Evolutionary conservation across 2,113 vertebrate species (phyloP), one percentile per base, ranked within the genome.

Genomic region (Microtus pennsylvanicus): DNA sequence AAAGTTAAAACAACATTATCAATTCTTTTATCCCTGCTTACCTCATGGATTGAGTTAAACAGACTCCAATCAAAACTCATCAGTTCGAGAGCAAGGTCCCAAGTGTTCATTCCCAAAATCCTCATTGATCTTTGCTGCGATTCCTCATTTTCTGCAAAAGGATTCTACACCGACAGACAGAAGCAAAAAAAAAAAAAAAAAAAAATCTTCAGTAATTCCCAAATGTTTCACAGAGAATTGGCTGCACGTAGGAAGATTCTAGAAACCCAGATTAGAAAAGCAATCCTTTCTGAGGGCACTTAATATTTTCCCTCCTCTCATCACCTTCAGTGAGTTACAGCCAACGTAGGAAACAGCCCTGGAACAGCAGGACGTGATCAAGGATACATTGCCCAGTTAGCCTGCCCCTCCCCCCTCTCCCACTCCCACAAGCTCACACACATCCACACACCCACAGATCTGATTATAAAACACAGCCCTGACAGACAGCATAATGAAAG

Each of bases 61-160:
- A 99, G 98, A 97, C 96, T 98, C 99, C 99, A 99, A 97, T 99
- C 99, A 96, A 99, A 99, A 98, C 99, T 99, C 81, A 99, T 99
- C 95, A 99, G 98, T 88, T 99, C 99, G 80, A 99, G 98, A 78
- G 99, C 99, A 82, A 99, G 98, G 94, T 99, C 99, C 99, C 99
- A 99, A 7, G 99, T 99, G 98, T 99, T 99, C 98, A 99, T 99
- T 96, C 99, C 99, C 94, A 99, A 98, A 98, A 99, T 99, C 97
- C 99, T 99, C 65, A 99, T 98, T 0, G 99, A 98, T 87, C 98
- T 99, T 97, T 99, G 99, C 82, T 99, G 99, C 17, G 99, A 98
- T 96, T 99, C 99, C 12, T 99, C 99, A 96, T 99, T 99, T 98
- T 99, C 99, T 92, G 98, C 98, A 97, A 99, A 98, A 0, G 99